Evolutionary conservation across 2,113 vertebrate genomes (phyloP), one percentile per base, ranked within the genome.

Genomic region (Climacteris rufus): DNA sequence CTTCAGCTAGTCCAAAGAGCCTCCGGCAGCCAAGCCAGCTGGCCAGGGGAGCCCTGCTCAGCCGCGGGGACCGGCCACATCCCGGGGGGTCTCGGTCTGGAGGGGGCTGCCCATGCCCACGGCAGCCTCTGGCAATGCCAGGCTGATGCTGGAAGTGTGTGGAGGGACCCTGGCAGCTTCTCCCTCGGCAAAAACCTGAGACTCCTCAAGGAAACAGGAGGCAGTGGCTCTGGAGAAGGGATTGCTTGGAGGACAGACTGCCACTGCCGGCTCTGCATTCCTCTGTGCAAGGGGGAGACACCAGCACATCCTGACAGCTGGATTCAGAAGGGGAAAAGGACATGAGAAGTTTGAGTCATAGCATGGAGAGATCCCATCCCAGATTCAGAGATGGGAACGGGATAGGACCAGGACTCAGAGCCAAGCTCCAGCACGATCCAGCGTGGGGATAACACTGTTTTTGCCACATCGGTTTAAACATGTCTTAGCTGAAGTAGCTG

Each of bases 1-100:
- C 89, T 95, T 87, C 96, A 95, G 97, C 95, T 95, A 92, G 97
- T 94, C 97, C 93, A 96, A 94, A 95, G 96, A 97, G 97, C 88
- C 87, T 92, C 40, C 21, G 24, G 95, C 95, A 64, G 94, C 89
- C 64, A 49, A 91, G 79, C 69, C 96, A 95, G 97, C 96, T 94
- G 97, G 95, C 93, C 91, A 91, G 90, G 87, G 95, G 94, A 96
- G 81, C 83, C 65, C 92, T 37, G 87, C 90, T 96, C 90, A 69
- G 96, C 94, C 82, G 21, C 7, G 56, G 95, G 96, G 97, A 97
- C 93, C 94, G 28, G 95, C 81, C 90, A 78, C 97, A 92, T 95
- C 90, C 95, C 37, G 21, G 27, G 30, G n/a, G 35, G n/a, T 71
- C 54, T 16, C 3, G 77, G 50, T 24, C 56, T 5, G 13, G n/a